phyloP scores from a whole-genome alignment of 2,888 invertebrate genomes.

The Diploptera punctata region DNA sequence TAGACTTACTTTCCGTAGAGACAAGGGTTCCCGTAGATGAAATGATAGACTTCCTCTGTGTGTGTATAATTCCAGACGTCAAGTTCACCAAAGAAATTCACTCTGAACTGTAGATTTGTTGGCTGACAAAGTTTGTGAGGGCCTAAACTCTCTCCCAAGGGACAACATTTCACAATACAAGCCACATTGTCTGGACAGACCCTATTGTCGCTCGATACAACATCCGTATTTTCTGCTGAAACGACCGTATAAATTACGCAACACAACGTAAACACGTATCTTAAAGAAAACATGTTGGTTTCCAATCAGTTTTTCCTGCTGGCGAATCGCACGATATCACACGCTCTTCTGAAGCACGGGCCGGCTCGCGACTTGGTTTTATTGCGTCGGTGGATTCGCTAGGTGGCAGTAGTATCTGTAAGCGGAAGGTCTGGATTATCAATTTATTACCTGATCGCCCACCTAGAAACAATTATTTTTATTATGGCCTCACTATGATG shows the following conservation, averaged over 20 bases:
- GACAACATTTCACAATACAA: conserved; percentile 61
- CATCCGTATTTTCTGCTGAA: too few relatives aligned
- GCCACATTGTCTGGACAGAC: not conserved
- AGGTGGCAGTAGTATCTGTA: not conserved
- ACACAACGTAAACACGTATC: too few relatives aligned
- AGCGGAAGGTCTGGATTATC: too few relatives aligned
- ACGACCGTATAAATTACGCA: too few relatives aligned
- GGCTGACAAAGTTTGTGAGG: conserved; percentile 48
- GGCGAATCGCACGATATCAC: too few relatives aligned
- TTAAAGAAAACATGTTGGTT: too few relatives aligned
- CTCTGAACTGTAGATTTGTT: conserved; percentile 58
- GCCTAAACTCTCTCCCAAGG: conserved; percentile 59
- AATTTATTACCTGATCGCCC: too few relatives aligned
- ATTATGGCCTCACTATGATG: too few relatives aligned
- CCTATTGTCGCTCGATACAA: too few relatives aligned
- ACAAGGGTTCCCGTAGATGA: conserved; percentile 65
- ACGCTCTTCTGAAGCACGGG: not conserved
- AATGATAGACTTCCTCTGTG: conserved; percentile 58
- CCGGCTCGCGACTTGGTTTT: not conserved
- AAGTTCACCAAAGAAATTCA: conserved; percentile 61
- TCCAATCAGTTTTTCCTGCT: too few relatives aligned
- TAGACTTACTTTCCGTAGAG: conserved; percentile 58
- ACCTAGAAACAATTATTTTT: too few relatives aligned
- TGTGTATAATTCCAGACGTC: conserved; percentile 57
- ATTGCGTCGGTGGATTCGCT: not conserved